Conservation (phyloP, 1,140 invertebrate species). For the Aphaenogaster rudis region DNA sequence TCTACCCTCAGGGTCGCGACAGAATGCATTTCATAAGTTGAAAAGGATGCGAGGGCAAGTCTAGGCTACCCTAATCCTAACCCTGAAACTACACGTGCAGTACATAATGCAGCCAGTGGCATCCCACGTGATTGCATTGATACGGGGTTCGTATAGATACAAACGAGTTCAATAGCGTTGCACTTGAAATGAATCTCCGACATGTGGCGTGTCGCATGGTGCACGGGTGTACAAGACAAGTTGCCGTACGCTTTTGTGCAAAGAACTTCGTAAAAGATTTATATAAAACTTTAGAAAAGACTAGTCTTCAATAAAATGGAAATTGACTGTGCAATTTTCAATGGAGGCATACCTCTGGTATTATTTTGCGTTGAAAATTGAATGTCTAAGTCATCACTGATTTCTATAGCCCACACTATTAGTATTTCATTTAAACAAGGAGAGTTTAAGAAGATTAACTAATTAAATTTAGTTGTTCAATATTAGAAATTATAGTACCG, state of each 20-base stretch:
- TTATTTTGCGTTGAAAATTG: neutral
- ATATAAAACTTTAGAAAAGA: neutral
- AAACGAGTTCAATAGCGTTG: slow-evolving; percentile 64
- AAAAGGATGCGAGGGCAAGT: slow-evolving; percentile 27
- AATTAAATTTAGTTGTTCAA: neutral
- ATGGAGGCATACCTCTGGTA: neutral
- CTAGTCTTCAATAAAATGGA: neutral
- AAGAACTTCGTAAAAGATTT: neutral
- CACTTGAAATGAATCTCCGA: slow-evolving; percentile 71
- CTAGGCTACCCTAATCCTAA: slow-evolving; percentile 27
- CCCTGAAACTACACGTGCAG: slow-evolving; percentile 62
- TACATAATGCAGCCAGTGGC: slow-evolving; percentile 52
- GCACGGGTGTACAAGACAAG: slow-evolving; percentile 13
- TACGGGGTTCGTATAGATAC: slow-evolving; percentile 67
- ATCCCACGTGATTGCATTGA: slow-evolving; percentile 67
- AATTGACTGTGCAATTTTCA: neutral
- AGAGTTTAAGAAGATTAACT: neutral
- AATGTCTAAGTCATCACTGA: neutral
- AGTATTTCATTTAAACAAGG: neutral
- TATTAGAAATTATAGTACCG: neutral
- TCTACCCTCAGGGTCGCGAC: slow-evolving; percentile 49
- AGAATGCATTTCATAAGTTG: slow-evolving; percentile 11
- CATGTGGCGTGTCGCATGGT: slow-evolving; percentile 75
- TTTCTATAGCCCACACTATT: neutral
- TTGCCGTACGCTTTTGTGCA: neutral